Conservation (phyloP, 2,888 invertebrate genomes). For the Drosophila subsilvestris region DNA sequence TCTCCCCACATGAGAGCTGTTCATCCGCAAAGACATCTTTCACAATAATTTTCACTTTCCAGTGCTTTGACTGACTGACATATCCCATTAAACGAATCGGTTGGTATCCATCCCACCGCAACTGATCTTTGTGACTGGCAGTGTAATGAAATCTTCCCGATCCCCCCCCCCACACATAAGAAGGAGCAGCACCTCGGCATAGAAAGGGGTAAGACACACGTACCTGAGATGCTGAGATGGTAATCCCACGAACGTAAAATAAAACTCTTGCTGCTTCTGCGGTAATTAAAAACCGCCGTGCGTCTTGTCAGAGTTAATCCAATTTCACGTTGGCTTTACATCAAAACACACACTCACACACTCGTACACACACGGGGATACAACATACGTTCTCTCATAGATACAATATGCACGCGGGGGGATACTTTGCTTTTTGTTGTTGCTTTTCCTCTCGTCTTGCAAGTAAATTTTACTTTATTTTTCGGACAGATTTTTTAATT, state of each 20-base stretch:
- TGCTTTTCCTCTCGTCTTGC: slow-evolving; percentile 21
- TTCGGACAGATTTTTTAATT: slow-evolving; percentile 77
- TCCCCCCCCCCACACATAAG: not conserved
- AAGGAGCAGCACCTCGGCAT: not conserved
- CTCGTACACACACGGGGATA: slow-evolving; percentile 23
- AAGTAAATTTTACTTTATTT: slow-evolving; percentile 68
- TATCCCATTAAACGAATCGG: slow-evolving; percentile 35
- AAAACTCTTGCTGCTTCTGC: slow-evolving; percentile 28
- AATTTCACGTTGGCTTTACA: slow-evolving; percentile 66
- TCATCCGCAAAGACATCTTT: not conserved
- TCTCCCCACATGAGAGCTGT: not conserved
- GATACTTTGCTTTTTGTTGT: slow-evolving; percentile 23
- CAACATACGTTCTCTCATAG: slow-evolving; percentile 7
- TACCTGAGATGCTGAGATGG: slow-evolving; percentile 35
- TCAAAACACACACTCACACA: slow-evolving; percentile 34
- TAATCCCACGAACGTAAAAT: slow-evolving; percentile 43
- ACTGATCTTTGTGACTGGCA: slow-evolving; percentile 22
- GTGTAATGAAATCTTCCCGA: slow-evolving; percentile 25
- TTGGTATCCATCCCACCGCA: slow-evolving; percentile 14
- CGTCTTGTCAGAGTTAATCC: slow-evolving; percentile 73
- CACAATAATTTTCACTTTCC: slow-evolving; percentile 1
- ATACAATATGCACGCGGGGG: slow-evolving; percentile 5
- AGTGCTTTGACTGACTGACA: slow-evolving; percentile 23
- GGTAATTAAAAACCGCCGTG: slow-evolving; percentile 68
- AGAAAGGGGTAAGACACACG: slow-evolving; percentile 16